These are phyloP conservation scores for Platyscapa corneri DNA, from an alignment of 1,140 invertebrate species.

Conservation along the genomic window DNA sequence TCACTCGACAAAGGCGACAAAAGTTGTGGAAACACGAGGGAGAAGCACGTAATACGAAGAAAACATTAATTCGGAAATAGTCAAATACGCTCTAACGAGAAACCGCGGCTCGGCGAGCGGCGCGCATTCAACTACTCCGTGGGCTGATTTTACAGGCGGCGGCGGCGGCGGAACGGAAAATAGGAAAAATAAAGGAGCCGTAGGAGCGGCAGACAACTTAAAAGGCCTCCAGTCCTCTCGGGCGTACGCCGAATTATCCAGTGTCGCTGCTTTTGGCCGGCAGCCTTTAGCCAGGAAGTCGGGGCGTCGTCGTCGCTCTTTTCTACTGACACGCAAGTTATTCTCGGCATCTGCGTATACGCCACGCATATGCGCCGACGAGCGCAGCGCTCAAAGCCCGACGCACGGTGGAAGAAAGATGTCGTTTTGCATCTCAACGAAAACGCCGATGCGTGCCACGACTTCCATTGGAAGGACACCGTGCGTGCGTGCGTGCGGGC, in stretches of 20 bases:
- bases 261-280: too few species aligned
- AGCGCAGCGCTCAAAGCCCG: neutral
- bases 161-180: too few species aligned
- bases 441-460: neutral
- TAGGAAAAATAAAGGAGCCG: neutral
- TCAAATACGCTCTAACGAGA: constrained; percentile 15
- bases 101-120: neutral
- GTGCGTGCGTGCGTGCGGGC: too few species aligned
- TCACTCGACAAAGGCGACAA: neutral
- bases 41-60: neutral
- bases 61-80: constrained; percentile 36
- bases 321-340: constrained; percentile 33
- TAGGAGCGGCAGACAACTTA: neutral
- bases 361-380: neutral
- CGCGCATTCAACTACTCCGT: neutral
- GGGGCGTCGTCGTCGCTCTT: constrained; percentile 12
- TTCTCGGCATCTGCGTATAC: constrained; percentile 35
- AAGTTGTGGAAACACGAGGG: constrained; percentile 8
- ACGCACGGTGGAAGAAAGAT: neutral
- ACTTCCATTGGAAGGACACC: neutral
- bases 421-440: constrained; percentile 13
- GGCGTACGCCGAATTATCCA: neutral
- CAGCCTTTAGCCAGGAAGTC: constrained; percentile 51
- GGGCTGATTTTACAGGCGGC: constrained; percentile 22
- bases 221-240: neutral